A percentile compares a stretch with the other conserved stretches of the same genome.
phyloP scores from a whole-genome alignment of 2,797 vertebrate genomes.

The Peromyscus melanophrys region DNA sequence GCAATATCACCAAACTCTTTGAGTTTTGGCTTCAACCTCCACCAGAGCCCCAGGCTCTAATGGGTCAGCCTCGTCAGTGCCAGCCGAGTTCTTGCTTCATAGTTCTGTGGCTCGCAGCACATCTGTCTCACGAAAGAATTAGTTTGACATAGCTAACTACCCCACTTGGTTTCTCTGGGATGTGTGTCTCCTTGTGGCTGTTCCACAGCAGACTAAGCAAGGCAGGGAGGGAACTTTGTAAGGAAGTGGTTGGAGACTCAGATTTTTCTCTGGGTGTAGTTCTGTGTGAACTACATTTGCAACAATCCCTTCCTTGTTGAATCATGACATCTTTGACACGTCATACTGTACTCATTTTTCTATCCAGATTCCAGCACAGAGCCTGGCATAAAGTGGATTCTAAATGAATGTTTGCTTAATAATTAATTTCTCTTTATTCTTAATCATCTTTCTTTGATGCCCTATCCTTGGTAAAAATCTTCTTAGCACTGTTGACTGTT shows the following conservation, averaged over 20 bases:
- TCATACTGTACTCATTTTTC: background rate
- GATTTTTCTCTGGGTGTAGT: background rate
- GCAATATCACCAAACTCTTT: no score
- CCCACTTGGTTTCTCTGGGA: constrained; percentile 19
- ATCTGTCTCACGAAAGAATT: constrained; percentile 35
- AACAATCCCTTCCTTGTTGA: background rate
- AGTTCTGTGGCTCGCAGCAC: no score
- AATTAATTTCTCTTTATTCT: constrained; percentile 11
- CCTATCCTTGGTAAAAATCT: background rate
- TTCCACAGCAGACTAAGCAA: background rate
- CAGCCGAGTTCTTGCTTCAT: no score
- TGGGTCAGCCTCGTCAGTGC: no score
- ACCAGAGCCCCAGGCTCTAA: no score
- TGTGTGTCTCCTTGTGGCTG: background rate
- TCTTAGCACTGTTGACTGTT: background rate
- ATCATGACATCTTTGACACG: background rate
- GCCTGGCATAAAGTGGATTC: background rate
- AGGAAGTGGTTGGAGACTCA: background rate
- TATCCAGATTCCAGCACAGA: background rate
- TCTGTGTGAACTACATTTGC: background rate
- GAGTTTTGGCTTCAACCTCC: no score
- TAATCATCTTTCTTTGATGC: background rate
- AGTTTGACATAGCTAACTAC: background rate
- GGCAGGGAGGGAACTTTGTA: background rate
- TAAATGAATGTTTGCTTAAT: constrained; percentile 44